Conservation (phyloP, 23 tunicate genomes). For the Trididemnum clinides region DNA sequence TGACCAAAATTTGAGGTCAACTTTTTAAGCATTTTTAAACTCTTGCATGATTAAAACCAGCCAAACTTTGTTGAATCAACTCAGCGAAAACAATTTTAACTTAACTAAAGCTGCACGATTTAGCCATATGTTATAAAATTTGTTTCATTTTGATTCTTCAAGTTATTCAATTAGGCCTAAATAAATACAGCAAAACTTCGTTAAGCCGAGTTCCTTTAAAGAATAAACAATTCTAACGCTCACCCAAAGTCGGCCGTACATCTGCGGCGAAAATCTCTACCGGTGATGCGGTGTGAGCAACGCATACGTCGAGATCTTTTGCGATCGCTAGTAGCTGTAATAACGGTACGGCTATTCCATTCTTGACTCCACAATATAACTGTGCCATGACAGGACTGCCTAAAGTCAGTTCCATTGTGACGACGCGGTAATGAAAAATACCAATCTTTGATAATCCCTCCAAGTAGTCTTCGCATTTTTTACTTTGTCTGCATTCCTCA, state of each 20-base stretch:
- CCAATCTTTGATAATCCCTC: not conserved
- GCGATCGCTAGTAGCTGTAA: constrained; percentile 52
- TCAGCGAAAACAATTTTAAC: too few relatives aligned
- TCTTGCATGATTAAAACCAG: too few relatives aligned
- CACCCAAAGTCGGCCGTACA: constrained; percentile 12
- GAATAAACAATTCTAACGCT: too few relatives aligned
- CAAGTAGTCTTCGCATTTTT: constrained; percentile 23
- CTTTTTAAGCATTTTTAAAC: too few relatives aligned
- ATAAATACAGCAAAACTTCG: too few relatives aligned
- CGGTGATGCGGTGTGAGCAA: constrained; percentile 43
- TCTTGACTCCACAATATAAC: constrained; percentile 31
- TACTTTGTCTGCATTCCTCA: not conserved
- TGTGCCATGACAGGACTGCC: constrained; percentile 54
- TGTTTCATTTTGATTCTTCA: too few relatives aligned
- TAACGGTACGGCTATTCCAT: constrained; percentile 29
- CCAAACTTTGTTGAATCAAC: too few relatives aligned
- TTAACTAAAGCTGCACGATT: too few relatives aligned
- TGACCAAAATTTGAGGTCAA: too few relatives aligned
- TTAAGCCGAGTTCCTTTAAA: too few relatives aligned
- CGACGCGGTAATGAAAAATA: constrained; percentile 56
- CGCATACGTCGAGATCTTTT: constrained; percentile 49
- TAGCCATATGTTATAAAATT: too few relatives aligned
- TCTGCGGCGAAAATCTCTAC: constrained; percentile 57
- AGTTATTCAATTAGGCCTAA: too few relatives aligned
- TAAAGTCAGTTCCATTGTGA: constrained; percentile 26